Base-by-base conservation (phyloP, 1,140 invertebrate genomes). In the Bombus waltoni region DNA sequence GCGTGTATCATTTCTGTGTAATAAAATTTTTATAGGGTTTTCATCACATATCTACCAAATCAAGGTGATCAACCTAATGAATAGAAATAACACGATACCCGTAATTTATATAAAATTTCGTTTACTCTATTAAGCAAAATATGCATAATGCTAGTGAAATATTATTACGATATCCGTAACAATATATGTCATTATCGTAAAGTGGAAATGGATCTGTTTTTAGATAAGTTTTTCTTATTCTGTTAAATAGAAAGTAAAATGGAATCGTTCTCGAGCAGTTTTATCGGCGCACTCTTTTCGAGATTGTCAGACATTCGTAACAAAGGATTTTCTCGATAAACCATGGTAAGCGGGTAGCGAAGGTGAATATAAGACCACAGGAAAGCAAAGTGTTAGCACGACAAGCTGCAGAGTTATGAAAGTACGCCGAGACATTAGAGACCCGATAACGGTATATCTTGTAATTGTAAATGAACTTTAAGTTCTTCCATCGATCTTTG, bases 391-490 rank as follows among this genome's bases (percentile, higher is more conserved):
- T 44, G 40, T 57, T 40, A 84, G 71, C 81, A 79, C 75, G 80
- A 87, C 76, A 75, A 89, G 22, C 81, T 86, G 77, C 87, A 87
- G 87, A 88, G 87, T 87, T 88, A 86, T 76, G 83, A 73, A 83
- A 71, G 38, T 80, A 86, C 72, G 88, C 81, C 88, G 84, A 78
- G 78, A 83, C 85, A 87, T 91, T 92, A 91, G 90, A 89, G 88
- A 90, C 88, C 90, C 86, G 92, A 93, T 94, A 94, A 94, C 66
- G 66, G 32, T 68, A 35, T 35, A 68, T 68, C 66, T 38, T 68
- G n/a, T 32, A 38, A 38, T 68, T 68, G 66, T 35, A 68, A 68
- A 38, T 38, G 32, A 68, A 35, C 18, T 22, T 68, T 9, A 18
- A 13, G 2, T 35, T 68, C 66, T 68, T 35, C 35, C 18, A 68